Evolutionary conservation across 2,113 vertebrate species (phyloP).

Genomic region (Pyxicephalus adspersus): DNA sequence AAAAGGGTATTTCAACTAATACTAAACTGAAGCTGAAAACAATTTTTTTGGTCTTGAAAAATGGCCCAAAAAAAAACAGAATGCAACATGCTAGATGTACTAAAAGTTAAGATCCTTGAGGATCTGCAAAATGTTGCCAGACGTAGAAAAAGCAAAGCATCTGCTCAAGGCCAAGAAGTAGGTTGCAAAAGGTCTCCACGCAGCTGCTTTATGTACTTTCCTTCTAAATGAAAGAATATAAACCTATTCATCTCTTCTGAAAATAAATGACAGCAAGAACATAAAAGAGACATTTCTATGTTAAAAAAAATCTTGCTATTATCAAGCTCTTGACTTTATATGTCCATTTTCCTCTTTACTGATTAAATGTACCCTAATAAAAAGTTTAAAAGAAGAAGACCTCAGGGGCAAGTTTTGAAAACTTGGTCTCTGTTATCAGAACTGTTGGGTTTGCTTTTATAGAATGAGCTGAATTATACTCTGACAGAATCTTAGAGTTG

Average conservation of each 20-base stretch:
- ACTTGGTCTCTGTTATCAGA: too few relatives aligned
- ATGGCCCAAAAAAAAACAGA: background rate
- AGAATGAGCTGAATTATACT: too few relatives aligned
- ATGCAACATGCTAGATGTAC: background rate
- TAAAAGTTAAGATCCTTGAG: background rate
- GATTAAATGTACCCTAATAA: too few relatives aligned
- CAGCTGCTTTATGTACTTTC: slow-evolving; percentile 27
- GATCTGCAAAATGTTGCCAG: background rate
- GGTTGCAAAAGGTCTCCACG: slow-evolving; percentile 8
- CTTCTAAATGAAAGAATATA: background rate
- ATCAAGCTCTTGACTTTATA: background rate
- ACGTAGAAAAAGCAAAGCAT: slow-evolving; percentile 10
- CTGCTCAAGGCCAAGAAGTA: slow-evolving; percentile 12
- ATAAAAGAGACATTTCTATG: background rate
- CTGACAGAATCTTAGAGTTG: too few relatives aligned
- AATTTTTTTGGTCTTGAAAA: background rate
- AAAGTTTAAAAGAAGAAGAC: too few relatives aligned
- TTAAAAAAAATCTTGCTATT: background rate
- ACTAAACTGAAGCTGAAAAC: background rate
- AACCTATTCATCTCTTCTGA: slow-evolving; percentile 3
- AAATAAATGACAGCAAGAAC: background rate
- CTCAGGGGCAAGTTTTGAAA: too few relatives aligned
- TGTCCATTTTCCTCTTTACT: too few relatives aligned
- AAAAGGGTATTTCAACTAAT: background rate
- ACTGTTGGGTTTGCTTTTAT: too few relatives aligned